These are phyloP conservation scores for Brenthis hecate DNA, from an alignment of 2,888 invertebrate species.

Conservation along the genomic window DNA sequence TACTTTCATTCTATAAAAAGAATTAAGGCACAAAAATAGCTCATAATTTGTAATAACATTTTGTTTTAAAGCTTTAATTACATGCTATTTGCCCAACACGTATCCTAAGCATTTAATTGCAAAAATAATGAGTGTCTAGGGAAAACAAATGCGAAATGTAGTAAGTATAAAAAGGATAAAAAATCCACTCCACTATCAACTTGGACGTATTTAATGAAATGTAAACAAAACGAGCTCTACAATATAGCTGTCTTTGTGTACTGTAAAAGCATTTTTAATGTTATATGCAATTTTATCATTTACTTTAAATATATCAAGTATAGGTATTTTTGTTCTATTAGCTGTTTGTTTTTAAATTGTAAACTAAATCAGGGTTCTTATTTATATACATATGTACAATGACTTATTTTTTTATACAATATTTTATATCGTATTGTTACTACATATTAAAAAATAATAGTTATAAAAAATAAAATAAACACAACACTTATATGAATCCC, in stretches of 20 bases:
- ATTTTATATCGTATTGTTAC: no score
- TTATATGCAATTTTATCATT: background rate
- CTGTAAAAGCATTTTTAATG: background rate
- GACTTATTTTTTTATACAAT: no score
- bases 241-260: background rate
- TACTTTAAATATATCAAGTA: no score
- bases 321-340: no score
- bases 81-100: background rate
- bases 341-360: no score
- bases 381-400: no score
- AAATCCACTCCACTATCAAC: conserved; percentile 14
- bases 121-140: conserved; percentile 4
- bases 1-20: no score
- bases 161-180: conserved; percentile 17
- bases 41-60: background rate
- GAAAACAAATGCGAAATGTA: conserved; percentile 1
- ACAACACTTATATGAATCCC: no score
- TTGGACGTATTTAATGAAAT: conserved; percentile 29
- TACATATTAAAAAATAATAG: no score
- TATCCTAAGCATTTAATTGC: background rate
- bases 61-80: background rate
- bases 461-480: no score
- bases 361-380: no score
- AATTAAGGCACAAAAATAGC: no score
- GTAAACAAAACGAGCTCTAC: conserved; percentile 26